Percentiles rank a stretch among this genome's conserved stretches.
These are phyloP conservation scores for Orthochromis malagaraziensis DNA, from an alignment of 2,113 vertebrate genomes.

Conservation along the genomic window DNA sequence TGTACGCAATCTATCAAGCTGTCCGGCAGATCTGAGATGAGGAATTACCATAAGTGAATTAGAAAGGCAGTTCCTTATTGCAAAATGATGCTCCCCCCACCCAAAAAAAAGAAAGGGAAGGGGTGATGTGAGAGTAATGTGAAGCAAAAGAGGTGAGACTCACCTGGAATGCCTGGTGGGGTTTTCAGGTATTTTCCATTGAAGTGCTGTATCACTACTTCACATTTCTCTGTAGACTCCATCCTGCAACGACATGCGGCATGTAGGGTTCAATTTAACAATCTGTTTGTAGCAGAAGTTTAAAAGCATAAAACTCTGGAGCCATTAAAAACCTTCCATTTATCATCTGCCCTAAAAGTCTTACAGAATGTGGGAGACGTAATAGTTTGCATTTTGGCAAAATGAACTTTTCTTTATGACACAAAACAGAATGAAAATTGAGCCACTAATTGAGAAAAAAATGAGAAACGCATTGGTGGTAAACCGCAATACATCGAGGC, in stretches of 20 bases:
- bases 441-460: not conserved
- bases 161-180: constrained; percentile 69
- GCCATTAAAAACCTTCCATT: not conserved
- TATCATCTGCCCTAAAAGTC: not conserved
- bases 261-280: not conserved
- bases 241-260: constrained; percentile 42
- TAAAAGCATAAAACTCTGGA: not conserved
- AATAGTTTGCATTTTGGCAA: not conserved
- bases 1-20: constrained; percentile 44
- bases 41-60: constrained; percentile 47
- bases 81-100: constrained; percentile 2
- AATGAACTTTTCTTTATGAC: not conserved
- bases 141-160: constrained; percentile 11
- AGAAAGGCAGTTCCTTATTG: constrained; percentile 12
- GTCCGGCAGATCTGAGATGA: constrained; percentile 9
- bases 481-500: not conserved
- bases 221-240: constrained; percentile 71
- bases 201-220: constrained; percentile 71
- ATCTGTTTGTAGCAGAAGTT: not conserved
- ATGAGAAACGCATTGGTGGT: not conserved
- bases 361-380: not conserved
- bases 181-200: constrained; percentile 73
- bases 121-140: not conserved
- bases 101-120: not conserved
- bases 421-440: not conserved